These are phyloP conservation scores for Staurois parvus DNA, from an alignment of 2,797 vertebrate genomes.

Conservation along the genomic window DNA sequence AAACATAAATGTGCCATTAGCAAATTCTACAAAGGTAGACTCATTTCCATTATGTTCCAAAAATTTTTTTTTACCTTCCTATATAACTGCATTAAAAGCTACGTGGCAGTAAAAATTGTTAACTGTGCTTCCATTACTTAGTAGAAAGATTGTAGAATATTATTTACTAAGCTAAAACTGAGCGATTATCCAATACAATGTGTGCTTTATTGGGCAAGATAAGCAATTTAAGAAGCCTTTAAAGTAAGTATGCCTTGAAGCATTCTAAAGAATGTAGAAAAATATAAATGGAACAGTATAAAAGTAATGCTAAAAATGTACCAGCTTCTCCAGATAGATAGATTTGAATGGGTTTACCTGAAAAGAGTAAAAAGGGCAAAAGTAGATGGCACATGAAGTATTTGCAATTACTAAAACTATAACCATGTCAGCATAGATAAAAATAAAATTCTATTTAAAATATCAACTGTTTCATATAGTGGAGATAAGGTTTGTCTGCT, in stretches of 20 bases:
- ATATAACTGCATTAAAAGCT: slow-evolving; percentile 44
- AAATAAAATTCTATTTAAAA: neutral
- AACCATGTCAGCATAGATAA: neutral
- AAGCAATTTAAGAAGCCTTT: slow-evolving; percentile 52
- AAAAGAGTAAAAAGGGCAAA: neutral
- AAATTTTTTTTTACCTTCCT: slow-evolving; percentile 7
- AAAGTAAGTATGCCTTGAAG: slow-evolving; percentile 51
- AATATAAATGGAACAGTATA: slow-evolving; percentile 28
- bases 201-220: slow-evolving; percentile 51
- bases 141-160: slow-evolving; percentile 48
- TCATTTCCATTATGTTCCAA: slow-evolving; percentile 40
- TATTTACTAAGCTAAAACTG: slow-evolving; percentile 52
- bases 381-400: neutral
- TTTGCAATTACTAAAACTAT: neutral
- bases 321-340: slow-evolving; percentile 28
- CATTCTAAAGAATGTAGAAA: slow-evolving; percentile 30
- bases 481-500: too few species aligned
- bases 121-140: slow-evolving; percentile 32
- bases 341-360: slow-evolving; percentile 18
- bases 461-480: neutral
- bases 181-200: slow-evolving; percentile 52
- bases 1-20: slow-evolving; percentile 43
- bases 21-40: slow-evolving; percentile 27
- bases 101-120: slow-evolving; percentile 35
- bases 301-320: slow-evolving; percentile 37